Base-by-base conservation (phyloP, 2,888 invertebrate genomes). In the Polymixis flavicincta region DNA sequence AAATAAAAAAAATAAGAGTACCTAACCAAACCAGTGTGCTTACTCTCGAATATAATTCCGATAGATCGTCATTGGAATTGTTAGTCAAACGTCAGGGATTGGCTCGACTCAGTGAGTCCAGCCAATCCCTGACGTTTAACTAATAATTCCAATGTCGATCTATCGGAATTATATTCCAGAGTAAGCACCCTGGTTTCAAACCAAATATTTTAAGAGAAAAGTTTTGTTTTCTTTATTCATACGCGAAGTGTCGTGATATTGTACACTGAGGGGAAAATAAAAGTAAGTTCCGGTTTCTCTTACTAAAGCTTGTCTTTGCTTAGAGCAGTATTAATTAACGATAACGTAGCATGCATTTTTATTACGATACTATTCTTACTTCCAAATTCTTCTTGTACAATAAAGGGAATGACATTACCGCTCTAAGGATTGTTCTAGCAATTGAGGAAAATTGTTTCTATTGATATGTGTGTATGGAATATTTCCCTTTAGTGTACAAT, bases 401-500 rank as follows among this genome's bases (percentile, higher is more conserved):
- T 96, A 96, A 96, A 96, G 96, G 96, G 96, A 96, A 94, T 91
- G 74, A 87, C 89, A 88, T 90, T 94, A 93, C 95, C 96, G 96
- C 96, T 96, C 96, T 96, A 96, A 96, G 95, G 91, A 82, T 73
- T 78, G 83, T 80, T 71, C 72, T 74, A 74, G 78, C 76, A 71
- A 81, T 78, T 74, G 71, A 73, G 25, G 28, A 82, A 74, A 71
- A 67, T 71, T 66, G 57, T 71, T 80, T 66, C 71, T 71, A 1
- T 68, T 48, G 0, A 77, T 79, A 85, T 75, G 70, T 78, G 73
- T 76, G 75, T 71, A 84, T 79, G 72, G 66, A 89, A 88, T 82
- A 89, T 93, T 95, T 96, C 96, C 96, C 96, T 96, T 96, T 96
- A 96, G 96, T 96, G 96, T 96, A 95, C 96, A 96, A 96, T 95